Percentiles rank a stretch among this genome's conserved stretches.
Evolutionary conservation across 2,888 invertebrate species (phyloP).

Genomic region (Caenorhabditis zanzibari): DNA sequence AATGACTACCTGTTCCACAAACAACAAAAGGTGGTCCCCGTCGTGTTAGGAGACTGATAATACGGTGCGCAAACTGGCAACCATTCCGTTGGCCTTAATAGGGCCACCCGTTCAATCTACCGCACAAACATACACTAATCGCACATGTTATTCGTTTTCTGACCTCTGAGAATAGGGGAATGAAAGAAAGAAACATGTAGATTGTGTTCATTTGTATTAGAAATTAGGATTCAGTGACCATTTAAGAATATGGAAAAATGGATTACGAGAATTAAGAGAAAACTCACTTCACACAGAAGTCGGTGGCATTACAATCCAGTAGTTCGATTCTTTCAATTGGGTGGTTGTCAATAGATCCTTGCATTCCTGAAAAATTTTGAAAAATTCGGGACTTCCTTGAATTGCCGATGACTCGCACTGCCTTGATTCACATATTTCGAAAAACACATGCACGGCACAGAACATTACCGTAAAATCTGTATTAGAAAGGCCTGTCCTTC

Average conservation of each 20-base stretch:
- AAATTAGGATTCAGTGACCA: conserved; percentile 3
- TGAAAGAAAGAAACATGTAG: not conserved
- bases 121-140: conserved; percentile 53
- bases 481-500: too few species aligned
- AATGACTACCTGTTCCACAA: conserved; percentile 15
- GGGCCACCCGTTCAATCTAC: conserved; percentile 16
- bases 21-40: conserved; percentile 5
- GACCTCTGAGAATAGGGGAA: too few species aligned
- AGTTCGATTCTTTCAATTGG: conserved; percentile 59
- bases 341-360: conserved; percentile 63
- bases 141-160: conserved; percentile 30
- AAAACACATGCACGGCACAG: too few species aligned
- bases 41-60: conserved; percentile 41
- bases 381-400: too few species aligned
- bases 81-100: conserved; percentile 39
- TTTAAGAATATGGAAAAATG: too few species aligned
- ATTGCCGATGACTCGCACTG: too few species aligned
- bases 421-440: too few species aligned
- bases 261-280: not conserved
- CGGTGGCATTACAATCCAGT: conserved; percentile 65
- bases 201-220: conserved; percentile 39
- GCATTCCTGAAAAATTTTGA: conserved; percentile 57
- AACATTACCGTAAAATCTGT: too few species aligned
- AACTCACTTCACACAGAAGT: conserved; percentile 67
- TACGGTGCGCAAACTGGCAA: conserved; percentile 55